Conservation (phyloP, 2,113 vertebrate genomes). For the Crotalus horridus region DNA sequence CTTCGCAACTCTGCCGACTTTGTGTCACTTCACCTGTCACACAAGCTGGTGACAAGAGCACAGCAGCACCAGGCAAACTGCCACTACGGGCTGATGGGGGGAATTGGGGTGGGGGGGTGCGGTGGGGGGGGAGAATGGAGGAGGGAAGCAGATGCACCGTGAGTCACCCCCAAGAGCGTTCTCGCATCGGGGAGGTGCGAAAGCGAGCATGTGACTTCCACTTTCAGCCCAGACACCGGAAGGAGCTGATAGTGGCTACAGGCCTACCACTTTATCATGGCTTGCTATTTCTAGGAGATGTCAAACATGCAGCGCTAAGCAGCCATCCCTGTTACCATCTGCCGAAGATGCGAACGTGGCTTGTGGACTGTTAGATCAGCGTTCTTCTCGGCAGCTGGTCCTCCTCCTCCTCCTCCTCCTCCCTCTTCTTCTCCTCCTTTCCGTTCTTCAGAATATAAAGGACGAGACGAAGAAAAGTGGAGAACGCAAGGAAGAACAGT, state of each 20-base stretch:
- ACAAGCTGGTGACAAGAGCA: conserved; percentile 53
- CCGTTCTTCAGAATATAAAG: not conserved
- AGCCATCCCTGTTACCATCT: conserved; percentile 58
- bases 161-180: conserved; percentile 37
- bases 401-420: not conserved
- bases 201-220: conserved; percentile 29
- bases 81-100: not conserved
- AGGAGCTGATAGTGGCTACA: conserved; percentile 51
- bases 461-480: not conserved
- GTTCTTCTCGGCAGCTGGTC: conserved; percentile 13
- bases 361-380: conserved; percentile 32
- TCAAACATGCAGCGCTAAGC: conserved; percentile 62
- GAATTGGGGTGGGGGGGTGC: not conserved
- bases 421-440: not conserved
- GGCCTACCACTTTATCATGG: conserved; percentile 37
- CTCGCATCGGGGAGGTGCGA: conserved; percentile 39
- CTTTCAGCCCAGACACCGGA: conserved; percentile 7
- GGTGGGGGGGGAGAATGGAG: not conserved
- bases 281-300: conserved; percentile 50
- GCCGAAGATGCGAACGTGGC: conserved; percentile 47
- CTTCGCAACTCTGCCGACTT: conserved; percentile 44
- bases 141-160: conserved; percentile 39
- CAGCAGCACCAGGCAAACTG: conserved; percentile 33
- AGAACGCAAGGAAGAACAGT: fast-evolving
- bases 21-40: conserved; percentile 60